phyloP scores from a whole-genome alignment of 2,113 vertebrate species.

The Pygoscelis adeliae region DNA sequence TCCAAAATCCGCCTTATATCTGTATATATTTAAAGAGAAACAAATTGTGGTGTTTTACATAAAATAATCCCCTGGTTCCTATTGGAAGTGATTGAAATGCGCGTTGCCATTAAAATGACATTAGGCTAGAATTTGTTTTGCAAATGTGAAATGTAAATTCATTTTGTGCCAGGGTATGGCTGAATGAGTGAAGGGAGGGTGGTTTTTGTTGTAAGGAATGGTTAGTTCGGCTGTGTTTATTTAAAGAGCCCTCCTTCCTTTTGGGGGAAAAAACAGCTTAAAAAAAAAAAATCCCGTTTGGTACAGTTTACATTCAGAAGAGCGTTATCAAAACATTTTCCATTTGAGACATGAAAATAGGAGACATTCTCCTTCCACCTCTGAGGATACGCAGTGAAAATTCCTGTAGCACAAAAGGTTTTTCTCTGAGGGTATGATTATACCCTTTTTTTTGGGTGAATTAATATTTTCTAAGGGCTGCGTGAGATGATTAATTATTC shows the following conservation, averaged over 20 bases:
- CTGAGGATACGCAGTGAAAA: slow-evolving; percentile 7
- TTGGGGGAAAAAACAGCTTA: slow-evolving; percentile 18
- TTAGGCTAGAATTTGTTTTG: slow-evolving; percentile 68
- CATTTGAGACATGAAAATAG: slow-evolving; percentile 24
- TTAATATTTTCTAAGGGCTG: slow-evolving; percentile 43
- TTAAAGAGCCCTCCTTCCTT: slow-evolving; percentile 56
- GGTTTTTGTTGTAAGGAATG: slow-evolving; percentile 62
- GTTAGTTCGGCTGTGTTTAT: slow-evolving; percentile 42
- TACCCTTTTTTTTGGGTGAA: slow-evolving; percentile 13
- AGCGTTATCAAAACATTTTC: slow-evolving; percentile 48
- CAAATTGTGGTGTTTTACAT: slow-evolving; percentile 21
- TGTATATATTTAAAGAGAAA: slow-evolving; percentile 20
- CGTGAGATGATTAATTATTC: slow-evolving; percentile 28
- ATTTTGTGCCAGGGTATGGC: slow-evolving; percentile 42
- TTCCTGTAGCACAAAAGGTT: slow-evolving; percentile 60
- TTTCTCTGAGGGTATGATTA: slow-evolving; percentile 34
- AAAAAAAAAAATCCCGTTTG: slow-evolving; percentile 31
- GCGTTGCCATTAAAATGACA: slow-evolving; percentile 52
- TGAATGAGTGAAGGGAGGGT: slow-evolving; percentile 55
- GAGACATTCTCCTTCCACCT: slow-evolving; percentile 20
- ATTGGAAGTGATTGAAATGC: slow-evolving; percentile 36
- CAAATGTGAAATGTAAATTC: slow-evolving; percentile 72
- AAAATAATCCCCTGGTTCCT: slow-evolving; percentile 34
- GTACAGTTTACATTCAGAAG: slow-evolving; percentile 36
- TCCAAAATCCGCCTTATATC: neutral